Conservation (phyloP, 2,113 vertebrate species). For the Sialia sialis region DNA sequence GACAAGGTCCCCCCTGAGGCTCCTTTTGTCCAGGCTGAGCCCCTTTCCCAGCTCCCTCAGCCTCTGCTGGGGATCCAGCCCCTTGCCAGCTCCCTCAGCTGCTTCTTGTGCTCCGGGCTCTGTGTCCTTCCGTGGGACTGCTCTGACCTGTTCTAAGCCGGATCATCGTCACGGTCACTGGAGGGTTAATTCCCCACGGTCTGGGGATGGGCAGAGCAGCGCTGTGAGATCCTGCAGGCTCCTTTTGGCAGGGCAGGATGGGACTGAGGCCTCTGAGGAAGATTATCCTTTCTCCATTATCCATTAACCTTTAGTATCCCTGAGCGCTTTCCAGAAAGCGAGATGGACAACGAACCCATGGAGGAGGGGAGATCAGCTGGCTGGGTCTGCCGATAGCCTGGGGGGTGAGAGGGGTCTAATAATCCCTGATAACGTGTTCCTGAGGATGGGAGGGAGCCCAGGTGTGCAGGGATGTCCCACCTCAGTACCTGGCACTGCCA, state of each 20-base stretch:
- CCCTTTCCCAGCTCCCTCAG: background rate
- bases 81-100: background rate
- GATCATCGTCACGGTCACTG: no score
- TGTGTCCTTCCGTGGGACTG: background rate
- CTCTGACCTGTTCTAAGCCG: background rate
- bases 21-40: background rate
- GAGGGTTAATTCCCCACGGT: background rate
- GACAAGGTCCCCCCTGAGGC: background rate
- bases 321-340: background rate
- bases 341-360: background rate
- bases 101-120: background rate
- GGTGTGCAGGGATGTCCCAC: background rate
- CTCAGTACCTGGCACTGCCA: background rate
- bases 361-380: background rate
- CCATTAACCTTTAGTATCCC: background rate
- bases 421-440: background rate
- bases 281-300: background rate
- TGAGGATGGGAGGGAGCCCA: background rate
- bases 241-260: background rate
- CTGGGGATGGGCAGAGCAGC: background rate
- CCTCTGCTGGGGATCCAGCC: background rate
- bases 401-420: background rate
- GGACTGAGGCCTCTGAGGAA: background rate
- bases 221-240: background rate
- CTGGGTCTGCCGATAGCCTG: background rate